Evolutionary conservation across 2,113 vertebrate genomes (phyloP).

Genomic region (Oreochromis spilurus): DNA sequence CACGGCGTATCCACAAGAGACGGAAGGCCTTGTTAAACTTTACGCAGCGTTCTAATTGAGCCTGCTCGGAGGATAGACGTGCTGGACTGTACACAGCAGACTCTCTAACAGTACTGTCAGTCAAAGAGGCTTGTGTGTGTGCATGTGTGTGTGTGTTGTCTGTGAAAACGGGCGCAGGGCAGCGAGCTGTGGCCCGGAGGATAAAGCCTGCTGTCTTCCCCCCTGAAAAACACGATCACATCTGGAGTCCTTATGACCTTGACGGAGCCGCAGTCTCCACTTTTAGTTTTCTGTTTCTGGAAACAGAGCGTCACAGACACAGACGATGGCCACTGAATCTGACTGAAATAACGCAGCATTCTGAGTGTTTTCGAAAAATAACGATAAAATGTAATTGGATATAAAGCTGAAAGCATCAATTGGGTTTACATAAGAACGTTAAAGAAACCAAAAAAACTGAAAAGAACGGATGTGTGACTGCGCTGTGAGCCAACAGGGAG

Average conservation of each 20-base stretch:
- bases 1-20: constrained; percentile 79
- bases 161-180: constrained; percentile 1
- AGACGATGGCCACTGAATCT: neutral
- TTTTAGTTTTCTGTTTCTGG: constrained; percentile 32
- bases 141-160: neutral
- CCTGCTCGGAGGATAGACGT: constrained; percentile 69
- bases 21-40: constrained; percentile 80
- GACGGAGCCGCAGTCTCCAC: constrained; percentile 13
- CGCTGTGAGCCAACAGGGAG: neutral
- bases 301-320: constrained; percentile 22
- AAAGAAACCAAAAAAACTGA: neutral
- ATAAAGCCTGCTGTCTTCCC: constrained; percentile 35
- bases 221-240: constrained; percentile 52
- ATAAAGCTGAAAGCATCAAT: neutral
- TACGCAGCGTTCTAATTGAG: constrained; percentile 77
- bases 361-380: neutral
- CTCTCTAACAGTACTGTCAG: neutral
- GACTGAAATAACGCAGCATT: neutral
- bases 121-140: neutral
- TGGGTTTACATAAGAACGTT: neutral
- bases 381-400: neutral
- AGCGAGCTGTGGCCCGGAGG: constrained; percentile 24
- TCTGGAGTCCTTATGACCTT: constrained; percentile 68
- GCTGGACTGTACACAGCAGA: neutral
- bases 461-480: neutral